Evolutionary conservation across 2,888 invertebrate genomes (phyloP).

Genomic region (Hydriomena furcata): DNA sequence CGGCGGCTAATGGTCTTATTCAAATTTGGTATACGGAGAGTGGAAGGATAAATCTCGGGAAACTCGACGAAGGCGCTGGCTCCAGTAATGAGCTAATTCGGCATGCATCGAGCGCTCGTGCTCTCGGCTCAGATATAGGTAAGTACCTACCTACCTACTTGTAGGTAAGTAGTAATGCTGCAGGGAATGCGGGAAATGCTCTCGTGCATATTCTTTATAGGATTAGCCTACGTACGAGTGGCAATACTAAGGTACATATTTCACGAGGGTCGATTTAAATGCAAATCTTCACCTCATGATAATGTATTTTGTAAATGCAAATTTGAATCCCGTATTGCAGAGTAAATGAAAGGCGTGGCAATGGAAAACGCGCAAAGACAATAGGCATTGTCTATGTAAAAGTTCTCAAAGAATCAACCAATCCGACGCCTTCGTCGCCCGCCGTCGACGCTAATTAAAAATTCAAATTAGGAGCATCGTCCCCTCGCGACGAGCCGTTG

Average conservation of each 20-base stretch:
- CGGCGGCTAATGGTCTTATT: constrained; percentile 59
- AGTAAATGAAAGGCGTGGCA: constrained; percentile 29
- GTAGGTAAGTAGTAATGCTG: constrained; percentile 44
- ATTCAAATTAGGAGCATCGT: constrained; percentile 76
- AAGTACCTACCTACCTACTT: constrained; percentile 6
- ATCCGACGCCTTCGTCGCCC: constrained; percentile 53
- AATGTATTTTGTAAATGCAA: constrained; percentile 14
- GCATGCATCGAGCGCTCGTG: constrained; percentile 50
- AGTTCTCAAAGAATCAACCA: constrained; percentile 58
- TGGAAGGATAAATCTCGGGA: constrained; percentile 56
- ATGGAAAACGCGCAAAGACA: constrained; percentile 53
- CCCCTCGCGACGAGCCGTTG: constrained; percentile 72
- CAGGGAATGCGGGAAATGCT: constrained; percentile 52
- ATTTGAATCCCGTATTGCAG: constrained; percentile 1
- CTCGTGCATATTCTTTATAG: constrained; percentile 32
- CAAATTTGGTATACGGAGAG: constrained; percentile 59
- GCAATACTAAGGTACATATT: constrained; percentile 16
- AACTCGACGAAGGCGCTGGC: constrained; percentile 47
- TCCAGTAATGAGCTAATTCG: constrained; percentile 70
- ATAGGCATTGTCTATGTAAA: constrained; percentile 69
- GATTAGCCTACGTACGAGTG: constrained; percentile 19
- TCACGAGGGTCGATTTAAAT: constrained; percentile 10
- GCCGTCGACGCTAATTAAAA: constrained; percentile 69
- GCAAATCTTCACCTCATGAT: constrained; percentile 17
- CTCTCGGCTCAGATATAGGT: constrained; percentile 37